phyloP scores from a whole-genome alignment of 1,140 invertebrate genomes.

The Drosophila bipectinata region DNA sequence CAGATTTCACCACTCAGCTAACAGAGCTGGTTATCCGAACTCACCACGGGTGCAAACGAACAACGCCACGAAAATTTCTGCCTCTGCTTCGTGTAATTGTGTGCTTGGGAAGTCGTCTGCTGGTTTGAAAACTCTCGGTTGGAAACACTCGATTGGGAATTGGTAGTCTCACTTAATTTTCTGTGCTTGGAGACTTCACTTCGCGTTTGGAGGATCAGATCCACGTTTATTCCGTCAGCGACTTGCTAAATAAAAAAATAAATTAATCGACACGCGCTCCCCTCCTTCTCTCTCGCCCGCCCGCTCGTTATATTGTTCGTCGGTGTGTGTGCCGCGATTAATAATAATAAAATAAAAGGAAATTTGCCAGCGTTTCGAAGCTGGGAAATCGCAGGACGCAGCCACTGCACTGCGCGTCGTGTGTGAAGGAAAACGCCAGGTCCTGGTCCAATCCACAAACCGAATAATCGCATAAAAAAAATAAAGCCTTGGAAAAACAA shows the following conservation, averaged over 20 bases:
- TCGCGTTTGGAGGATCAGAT: constrained; percentile 83
- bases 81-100: not conserved
- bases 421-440: constrained; percentile 41
- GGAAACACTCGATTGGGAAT: not conserved
- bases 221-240: constrained; percentile 67
- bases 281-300: constrained; percentile 45
- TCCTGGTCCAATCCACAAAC: constrained; percentile 8
- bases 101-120: not conserved
- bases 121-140: not conserved
- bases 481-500: constrained; percentile 31
- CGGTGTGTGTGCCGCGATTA: constrained; percentile 54
- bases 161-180: constrained; percentile 42
- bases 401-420: constrained; percentile 58
- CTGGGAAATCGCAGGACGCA: constrained; percentile 47
- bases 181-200: constrained; percentile 81
- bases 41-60: constrained; percentile 14
- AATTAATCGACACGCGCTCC: constrained; percentile 55
- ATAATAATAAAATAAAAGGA: constrained; percentile 24
- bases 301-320: constrained; percentile 48
- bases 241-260: constrained; percentile 44
- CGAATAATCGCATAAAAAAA: constrained; percentile 22
- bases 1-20: constrained; percentile 7
- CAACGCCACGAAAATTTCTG: not conserved
- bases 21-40: constrained; percentile 17
- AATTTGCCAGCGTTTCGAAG: constrained; percentile 26